Conservation (phyloP, 2,797 vertebrate genomes). For the Triplophysa yarkandensis region DNA sequence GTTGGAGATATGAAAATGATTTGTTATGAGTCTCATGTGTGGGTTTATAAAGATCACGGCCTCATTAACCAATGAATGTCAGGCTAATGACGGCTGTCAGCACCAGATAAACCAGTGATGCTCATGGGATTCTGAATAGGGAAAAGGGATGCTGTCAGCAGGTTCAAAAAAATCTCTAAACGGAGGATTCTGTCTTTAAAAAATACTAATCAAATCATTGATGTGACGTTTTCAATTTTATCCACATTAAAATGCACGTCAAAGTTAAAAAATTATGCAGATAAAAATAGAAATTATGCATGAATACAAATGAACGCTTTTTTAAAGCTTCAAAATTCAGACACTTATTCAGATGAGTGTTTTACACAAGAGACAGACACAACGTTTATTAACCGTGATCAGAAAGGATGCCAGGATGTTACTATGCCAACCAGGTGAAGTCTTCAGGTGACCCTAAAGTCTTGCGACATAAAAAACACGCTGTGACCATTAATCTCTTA, state of each 20-base stretch:
- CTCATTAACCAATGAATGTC: background rate
- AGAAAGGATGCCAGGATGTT: slow-evolving; percentile 45
- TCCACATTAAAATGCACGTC: background rate
- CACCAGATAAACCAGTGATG: background rate
- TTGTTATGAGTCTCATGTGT: background rate
- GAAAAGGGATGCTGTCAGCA: background rate
- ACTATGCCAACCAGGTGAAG: slow-evolving; percentile 64
- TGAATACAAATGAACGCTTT: background rate
- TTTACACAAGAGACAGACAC: slow-evolving; percentile 2
- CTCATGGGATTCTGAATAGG: too few species aligned
- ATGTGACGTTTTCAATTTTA: background rate
- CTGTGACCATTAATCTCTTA: too few species aligned
- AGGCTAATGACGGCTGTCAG: slow-evolving; percentile 1
- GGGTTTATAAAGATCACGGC: background rate
- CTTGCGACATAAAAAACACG: background rate
- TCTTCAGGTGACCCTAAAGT: slow-evolving; percentile 28
- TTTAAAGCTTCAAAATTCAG: background rate
- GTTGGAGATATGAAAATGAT: background rate
- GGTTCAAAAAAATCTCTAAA: background rate
- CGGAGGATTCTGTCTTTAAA: background rate
- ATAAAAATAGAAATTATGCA: slow-evolving; percentile 22
- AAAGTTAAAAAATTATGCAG: slow-evolving; percentile 12
- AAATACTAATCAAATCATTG: background rate
- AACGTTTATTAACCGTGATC: slow-evolving; percentile 15
- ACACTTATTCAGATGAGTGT: background rate